Evolutionary conservation across 2,888 invertebrate species (phyloP).

Genomic region (Pterobdella sp.): DNA sequence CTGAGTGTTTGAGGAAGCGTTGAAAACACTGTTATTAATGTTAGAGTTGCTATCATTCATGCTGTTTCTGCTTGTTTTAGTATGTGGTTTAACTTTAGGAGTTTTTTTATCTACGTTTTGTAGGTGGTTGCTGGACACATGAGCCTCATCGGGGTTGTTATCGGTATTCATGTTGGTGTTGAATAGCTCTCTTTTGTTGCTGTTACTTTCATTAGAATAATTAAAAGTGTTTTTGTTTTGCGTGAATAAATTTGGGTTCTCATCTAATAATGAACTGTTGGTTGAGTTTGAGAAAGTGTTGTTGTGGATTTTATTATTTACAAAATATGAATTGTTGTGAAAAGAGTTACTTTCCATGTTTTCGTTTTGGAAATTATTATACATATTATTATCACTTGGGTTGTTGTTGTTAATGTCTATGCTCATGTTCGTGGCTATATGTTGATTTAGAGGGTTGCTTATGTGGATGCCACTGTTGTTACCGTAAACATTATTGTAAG

Average conservation of each 20-base stretch:
- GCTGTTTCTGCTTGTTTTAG: background rate
- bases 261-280: too few relatives aligned
- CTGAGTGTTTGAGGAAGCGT: too few relatives aligned
- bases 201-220: background rate
- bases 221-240: background rate
- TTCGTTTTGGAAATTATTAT: background rate
- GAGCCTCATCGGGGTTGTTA: background rate
- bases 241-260: too few relatives aligned
- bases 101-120: background rate
- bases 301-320: background rate
- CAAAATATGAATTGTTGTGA: background rate
- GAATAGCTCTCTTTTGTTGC: background rate
- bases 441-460: background rate
- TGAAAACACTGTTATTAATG: slow-evolving; percentile 6
- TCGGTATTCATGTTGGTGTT: background rate
- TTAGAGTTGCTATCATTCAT: background rate
- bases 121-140: background rate
- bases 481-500: background rate
- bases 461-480: slow-evolving; percentile 10
- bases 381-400: background rate
- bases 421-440: background rate
- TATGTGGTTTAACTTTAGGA: background rate
- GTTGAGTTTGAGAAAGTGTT: background rate
- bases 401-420: background rate
- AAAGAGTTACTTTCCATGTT: background rate